These are phyloP conservation scores for Fregetta grallaria DNA, from an alignment of 2,113 vertebrate genomes.

Conservation along the genomic window DNA sequence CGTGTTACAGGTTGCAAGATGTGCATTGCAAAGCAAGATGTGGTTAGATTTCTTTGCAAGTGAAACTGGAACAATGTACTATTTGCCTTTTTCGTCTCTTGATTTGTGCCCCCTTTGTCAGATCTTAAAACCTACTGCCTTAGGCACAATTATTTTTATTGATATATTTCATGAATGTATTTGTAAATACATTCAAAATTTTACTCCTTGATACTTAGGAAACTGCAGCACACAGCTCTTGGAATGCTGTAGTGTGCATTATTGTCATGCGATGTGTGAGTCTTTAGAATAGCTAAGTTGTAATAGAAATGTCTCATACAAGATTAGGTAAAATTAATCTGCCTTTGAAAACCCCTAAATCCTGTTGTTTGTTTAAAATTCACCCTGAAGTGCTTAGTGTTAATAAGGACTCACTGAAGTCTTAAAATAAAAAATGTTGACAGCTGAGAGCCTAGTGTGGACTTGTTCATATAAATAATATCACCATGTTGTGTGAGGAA, in stretches of 20 bases:
- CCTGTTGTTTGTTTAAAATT: neutral
- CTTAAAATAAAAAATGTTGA: conserved; percentile 21
- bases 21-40: neutral
- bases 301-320: neutral
- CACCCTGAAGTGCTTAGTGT: neutral
- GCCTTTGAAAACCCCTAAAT: neutral
- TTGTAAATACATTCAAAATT: neutral
- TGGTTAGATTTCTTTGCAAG: neutral
- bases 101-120: neutral
- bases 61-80: neutral
- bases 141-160: neutral
- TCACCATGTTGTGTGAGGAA: neutral
- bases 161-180: neutral
- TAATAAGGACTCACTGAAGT: neutral
- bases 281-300: neutral
- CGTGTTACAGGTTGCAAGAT: neutral
- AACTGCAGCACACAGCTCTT: neutral
- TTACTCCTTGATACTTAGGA: neutral
- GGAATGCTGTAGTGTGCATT: neutral
- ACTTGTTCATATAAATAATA: conserved; percentile 40
- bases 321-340: conserved; percentile 21
- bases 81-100: neutral
- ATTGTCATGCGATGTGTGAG: neutral
- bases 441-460: conserved; percentile 31
- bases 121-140: neutral